Base-by-base conservation (phyloP, 2,888 invertebrate genomes). In the Oxyteleia sp. region DNA sequence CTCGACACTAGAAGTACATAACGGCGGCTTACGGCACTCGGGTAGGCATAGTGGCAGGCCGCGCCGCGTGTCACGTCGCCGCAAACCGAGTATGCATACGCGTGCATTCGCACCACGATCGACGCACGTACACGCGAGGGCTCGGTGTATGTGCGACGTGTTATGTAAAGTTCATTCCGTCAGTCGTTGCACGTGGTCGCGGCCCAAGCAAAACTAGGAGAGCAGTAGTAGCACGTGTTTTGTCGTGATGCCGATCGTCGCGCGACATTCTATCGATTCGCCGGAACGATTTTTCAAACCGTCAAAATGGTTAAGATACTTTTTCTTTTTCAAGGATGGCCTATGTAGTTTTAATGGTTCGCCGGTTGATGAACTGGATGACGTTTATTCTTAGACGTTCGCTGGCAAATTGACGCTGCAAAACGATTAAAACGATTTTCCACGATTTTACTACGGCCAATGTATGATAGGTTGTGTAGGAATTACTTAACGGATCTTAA, bases 121-220 rank as follows among this genome's bases (percentile, higher is more conserved):
- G 85, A 69, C 38, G 49, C 51, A 45, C 15, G n/a, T n/a, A 63
- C 18, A 35, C 13, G 55, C 53, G 16, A 29, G 38, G 41, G 38
- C 18, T 7, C 16, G 55, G 13, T 61, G 18, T 61, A 26, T 43
- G 72, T 18, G 59, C 51, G 15, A 51, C 49, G 55, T 47, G 83
- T 87, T 88, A 86, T 84, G 86, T 85, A 84, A 86, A 86, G 78
- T 85, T 87, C 78, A 84, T 83, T 76, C 57, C 68, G 79, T 68
- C 74, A 72, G 78, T 55, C 71, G 43, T 32, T 79, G 84, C 84
- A 82, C 84, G 85, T 85, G 84, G 80, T 80, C 61, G 64, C 29
- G 51, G 68, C 43, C 75, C 26, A 49, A 51, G 45, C 55, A 49
- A 8, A 71, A 72, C 72, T 82, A 80, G 71, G 45, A 74, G 68